A percentile compares a stretch with the other conserved stretches of the same genome.
These are phyloP conservation scores for Drosophila cyrtoloma DNA, from an alignment of 2,888 invertebrate genomes.

Conservation along the genomic window DNA sequence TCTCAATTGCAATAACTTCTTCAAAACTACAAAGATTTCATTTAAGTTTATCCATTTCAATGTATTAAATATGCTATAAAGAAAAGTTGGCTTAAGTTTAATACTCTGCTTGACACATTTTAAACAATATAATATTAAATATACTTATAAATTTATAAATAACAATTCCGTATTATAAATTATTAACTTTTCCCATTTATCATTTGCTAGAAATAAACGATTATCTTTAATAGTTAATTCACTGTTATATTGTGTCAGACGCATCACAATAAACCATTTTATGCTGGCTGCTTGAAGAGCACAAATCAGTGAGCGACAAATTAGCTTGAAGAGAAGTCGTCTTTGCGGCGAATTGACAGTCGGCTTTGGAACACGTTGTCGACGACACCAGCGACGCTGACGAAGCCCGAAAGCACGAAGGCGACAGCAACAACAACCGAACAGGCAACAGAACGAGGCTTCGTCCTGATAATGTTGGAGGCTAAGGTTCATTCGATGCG, in stretches of 20 bases:
- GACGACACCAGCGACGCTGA: conserved; percentile 4
- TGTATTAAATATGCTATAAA: not conserved
- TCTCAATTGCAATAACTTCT: not conserved
- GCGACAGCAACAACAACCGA: conserved; percentile 27
- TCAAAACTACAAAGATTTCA: not conserved
- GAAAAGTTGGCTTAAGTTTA: not conserved
- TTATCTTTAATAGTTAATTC: not conserved
- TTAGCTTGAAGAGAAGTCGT: conserved; percentile 22
- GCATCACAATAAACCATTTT: not conserved
- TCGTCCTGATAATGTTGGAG: conserved; percentile 55
- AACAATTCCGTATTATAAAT: not conserved
- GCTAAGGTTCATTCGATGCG: conserved; percentile 40
- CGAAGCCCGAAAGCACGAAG: conserved; percentile 30
- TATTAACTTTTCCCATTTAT: not conserved
- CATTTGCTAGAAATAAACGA: not conserved
- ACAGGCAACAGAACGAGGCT: conserved; percentile 35
- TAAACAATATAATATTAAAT: accelerated
- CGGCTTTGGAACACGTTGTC: conserved; percentile 30
- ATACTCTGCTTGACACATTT: not conserved
- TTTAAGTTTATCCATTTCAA: not conserved
- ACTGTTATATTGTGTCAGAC: conserved; percentile 3
- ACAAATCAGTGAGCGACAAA: conserved; percentile 3
- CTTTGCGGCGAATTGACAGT: conserved; percentile 49
- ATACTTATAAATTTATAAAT: not conserved
- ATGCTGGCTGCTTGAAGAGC: conserved; percentile 47